Evolutionary conservation across 2,113 vertebrate species (phyloP).

Genomic region (Octodon degus): DNA sequence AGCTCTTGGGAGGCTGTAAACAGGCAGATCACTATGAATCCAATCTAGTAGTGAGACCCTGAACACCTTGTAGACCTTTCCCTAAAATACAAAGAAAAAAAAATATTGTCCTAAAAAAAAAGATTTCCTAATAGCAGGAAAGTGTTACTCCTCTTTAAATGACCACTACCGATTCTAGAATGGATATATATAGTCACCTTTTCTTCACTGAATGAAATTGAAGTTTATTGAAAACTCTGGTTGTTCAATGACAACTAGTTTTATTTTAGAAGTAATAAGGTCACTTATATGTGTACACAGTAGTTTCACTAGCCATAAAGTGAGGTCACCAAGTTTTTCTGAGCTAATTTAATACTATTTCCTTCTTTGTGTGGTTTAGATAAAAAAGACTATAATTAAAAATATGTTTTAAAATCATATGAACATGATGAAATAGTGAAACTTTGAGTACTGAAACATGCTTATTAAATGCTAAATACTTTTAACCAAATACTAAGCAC

Average conservation of each 20-base stretch:
- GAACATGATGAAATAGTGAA: constrained; percentile 41
- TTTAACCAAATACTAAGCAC: background rate
- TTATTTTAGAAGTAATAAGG: constrained; percentile 28
- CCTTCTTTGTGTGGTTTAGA: constrained; percentile 41
- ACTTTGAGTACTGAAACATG: background rate
- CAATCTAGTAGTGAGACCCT: no score
- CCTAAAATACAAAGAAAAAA: no score
- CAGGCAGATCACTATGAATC: no score
- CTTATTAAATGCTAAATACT: background rate
- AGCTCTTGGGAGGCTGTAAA: no score
- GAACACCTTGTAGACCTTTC: no score
- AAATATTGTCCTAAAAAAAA: background rate
- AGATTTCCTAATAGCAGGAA: background rate
- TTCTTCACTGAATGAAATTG: constrained; percentile 21
- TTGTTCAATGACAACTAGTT: background rate
- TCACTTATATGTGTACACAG: background rate
- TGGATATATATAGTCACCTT: background rate
- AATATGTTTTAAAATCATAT: background rate
- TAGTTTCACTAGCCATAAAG: background rate
- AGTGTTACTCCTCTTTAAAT: background rate
- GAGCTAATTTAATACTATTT: constrained; percentile 39
- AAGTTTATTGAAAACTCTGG: constrained; percentile 37
- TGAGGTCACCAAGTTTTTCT: constrained; percentile 52
- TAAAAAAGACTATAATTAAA: background rate
- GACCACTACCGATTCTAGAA: background rate